phyloP scores from a whole-genome alignment of 2,113 vertebrate species.

The Arenaria interpres region DNA sequence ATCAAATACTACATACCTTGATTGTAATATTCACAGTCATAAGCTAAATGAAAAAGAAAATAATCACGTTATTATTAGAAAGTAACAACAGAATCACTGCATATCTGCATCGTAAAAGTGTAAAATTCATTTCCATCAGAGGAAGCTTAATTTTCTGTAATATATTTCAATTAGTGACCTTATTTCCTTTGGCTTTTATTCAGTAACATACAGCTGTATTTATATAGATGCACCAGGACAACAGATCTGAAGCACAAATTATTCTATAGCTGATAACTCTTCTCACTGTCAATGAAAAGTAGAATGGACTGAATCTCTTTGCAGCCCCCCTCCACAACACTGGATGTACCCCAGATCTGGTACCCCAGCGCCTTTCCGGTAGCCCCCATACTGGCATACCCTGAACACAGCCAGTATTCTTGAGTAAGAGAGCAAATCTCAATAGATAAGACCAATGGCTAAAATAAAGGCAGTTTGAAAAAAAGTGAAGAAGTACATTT shows the following conservation, averaged over 20 bases:
- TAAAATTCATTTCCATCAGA: neutral
- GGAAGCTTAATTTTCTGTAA: neutral
- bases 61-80: neutral
- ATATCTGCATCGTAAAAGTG: neutral
- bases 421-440: neutral
- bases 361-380: neutral
- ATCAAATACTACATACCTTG: constrained; percentile 82
- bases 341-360: neutral
- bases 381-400: neutral
- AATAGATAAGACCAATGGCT: neutral
- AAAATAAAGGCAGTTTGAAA: neutral
- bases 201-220: neutral
- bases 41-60: constrained; percentile 81
- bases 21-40: constrained; percentile 97
- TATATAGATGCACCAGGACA: neutral
- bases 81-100: neutral
- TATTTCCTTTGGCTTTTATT: neutral
- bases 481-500: neutral
- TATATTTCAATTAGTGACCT: neutral
- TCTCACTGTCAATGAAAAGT: neutral
- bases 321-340: neutral
- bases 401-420: neutral
- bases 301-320: neutral
- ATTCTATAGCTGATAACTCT: neutral
- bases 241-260: neutral